Base-by-base conservation (phyloP, 2,888 invertebrate genomes). In the Monoplex corrugatus region DNA sequence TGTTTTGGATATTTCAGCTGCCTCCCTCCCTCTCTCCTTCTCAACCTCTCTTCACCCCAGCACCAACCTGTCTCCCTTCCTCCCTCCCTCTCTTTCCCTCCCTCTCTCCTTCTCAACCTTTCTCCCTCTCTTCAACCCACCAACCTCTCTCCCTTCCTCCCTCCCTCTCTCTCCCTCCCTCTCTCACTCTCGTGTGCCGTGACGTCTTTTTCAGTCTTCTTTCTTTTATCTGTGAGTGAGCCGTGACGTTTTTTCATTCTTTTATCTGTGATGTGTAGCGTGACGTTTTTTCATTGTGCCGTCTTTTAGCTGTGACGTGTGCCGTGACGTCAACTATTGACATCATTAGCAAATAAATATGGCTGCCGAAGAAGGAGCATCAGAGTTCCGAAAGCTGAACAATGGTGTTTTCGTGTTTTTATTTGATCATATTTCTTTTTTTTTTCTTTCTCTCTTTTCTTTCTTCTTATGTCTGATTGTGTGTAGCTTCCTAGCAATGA, bases 311-410 rank as follows among this genome's bases (percentile, higher is more conserved):
- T 8, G 10, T 13, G 10, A 50, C 50, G 10, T 50, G 50, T 50
- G 50, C 50, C 50, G 16, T 50, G 50, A 50, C 50, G 50, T 50
- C 50, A 50, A 50, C 50, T 28, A 68, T 1, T 68, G 2, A 28
- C 23, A 16, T 28, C 28, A 8, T 68, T 68, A 1, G 28, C 63
- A 68, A 68, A 68, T 68, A 68, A 68, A 68, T 28, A 13, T 68
- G 63, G 63, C 63, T 68, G 63, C 28, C n/a, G 63, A 6, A 68
- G 63, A 68, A 68, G 63, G 32, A 68, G 63, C 63, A 23, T 68
- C 63, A 68, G 63, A 68, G 63, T n/a, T 68, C 19, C 63, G 63
- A 68, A 68, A 68, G 63, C 63, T 68, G 28, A 68, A 68, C 23
- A 10, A 68, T 68, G 63, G 63, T 23, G 63, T 68, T 68, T 68